phyloP scores from a whole-genome alignment of 2,888 invertebrate genomes.

The Rhodophaea formosa region DNA sequence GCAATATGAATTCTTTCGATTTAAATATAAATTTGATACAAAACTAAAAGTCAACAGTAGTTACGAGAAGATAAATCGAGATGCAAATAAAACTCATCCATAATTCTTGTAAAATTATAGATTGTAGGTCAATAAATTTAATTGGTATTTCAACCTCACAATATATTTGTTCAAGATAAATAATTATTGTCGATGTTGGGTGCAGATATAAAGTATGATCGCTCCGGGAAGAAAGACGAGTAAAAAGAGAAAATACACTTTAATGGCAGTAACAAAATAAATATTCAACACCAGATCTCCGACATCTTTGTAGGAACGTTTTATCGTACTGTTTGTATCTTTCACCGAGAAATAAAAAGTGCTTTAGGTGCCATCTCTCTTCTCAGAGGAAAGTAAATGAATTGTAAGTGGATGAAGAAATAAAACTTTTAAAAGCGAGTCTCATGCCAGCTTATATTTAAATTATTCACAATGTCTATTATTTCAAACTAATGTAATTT shows the following conservation, averaged over 20 bases:
- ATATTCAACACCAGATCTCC: background rate
- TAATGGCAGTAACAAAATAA: conserved; percentile 15
- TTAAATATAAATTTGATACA: no score
- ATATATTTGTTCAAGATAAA: conserved; percentile 15
- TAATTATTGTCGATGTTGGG: conserved; percentile 10
- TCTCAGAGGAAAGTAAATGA: background rate
- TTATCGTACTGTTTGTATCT: background rate
- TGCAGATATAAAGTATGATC: conserved; percentile 12
- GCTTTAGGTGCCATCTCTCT: background rate
- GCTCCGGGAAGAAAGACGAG: conserved; percentile 10
- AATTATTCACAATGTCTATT: background rate
- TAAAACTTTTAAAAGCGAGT: background rate
- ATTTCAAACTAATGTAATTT: no score
- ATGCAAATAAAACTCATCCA: background rate
- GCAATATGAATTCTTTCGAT: no score
- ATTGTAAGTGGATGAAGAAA: background rate
- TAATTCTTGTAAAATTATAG: conserved; percentile 4
- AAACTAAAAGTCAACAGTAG: no score
- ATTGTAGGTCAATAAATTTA: conserved; percentile 14
- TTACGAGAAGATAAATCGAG: no score
- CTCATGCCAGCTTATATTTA: background rate
- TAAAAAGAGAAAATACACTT: conserved; percentile 10
- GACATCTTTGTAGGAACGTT: conserved; percentile 2
- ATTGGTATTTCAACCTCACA: conserved; percentile 10
- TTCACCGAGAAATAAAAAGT: background rate